phyloP scores from a whole-genome alignment of 2,113 vertebrate genomes.

The Ctenomys sociabilis region DNA sequence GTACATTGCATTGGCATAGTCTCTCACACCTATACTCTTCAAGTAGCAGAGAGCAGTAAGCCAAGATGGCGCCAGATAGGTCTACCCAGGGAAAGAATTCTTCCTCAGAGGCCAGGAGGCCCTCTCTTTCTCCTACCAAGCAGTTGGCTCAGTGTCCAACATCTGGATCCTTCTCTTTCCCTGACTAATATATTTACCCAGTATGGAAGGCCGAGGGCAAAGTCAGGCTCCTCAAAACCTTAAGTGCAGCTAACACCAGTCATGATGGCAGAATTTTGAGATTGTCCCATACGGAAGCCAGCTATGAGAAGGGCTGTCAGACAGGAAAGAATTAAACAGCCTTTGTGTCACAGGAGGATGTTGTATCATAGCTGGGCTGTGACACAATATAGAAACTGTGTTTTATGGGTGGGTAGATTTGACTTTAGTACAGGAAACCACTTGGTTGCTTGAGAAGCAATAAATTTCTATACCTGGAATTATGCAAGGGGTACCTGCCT shows the following conservation, averaged over 20 bases:
- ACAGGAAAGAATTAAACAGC: background rate
- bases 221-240: background rate
- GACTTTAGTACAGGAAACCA: slow-evolving; percentile 24
- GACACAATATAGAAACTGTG: background rate
- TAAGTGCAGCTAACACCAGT: background rate
- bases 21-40: background rate
- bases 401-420: background rate
- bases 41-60: background rate
- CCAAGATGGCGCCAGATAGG: background rate
- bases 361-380: background rate
- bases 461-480: background rate
- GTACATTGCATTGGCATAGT: rapidly evolving
- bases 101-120: background rate
- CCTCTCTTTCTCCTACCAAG: background rate
- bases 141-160: background rate
- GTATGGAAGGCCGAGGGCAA: background rate
- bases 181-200: background rate
- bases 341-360: background rate
- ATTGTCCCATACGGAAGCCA: background rate
- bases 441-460: background rate
- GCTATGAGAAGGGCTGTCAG: background rate
- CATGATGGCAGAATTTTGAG: background rate
- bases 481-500: background rate
- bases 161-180: background rate
- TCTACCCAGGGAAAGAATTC: background rate